Evolutionary conservation across 1,140 invertebrate genomes (phyloP).

Genomic region (Rhyacophila brunnea): DNA sequence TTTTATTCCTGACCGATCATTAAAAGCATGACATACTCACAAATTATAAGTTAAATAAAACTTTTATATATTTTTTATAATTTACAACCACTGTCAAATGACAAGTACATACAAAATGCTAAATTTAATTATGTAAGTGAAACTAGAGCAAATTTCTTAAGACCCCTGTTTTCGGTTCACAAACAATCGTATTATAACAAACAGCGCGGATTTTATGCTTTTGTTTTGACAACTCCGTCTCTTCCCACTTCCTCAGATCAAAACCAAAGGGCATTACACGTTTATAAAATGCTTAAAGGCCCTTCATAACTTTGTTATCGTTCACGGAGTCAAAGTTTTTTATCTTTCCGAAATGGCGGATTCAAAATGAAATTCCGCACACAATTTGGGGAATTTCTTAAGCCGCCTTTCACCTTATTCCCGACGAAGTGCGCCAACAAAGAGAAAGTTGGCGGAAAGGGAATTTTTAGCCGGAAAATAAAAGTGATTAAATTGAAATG

Average conservation of each 20-base stretch:
- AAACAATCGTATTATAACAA: not conserved
- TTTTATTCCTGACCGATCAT: too few species aligned
- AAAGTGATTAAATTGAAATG: conserved; percentile 5
- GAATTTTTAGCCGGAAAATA: not conserved
- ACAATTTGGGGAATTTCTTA: conserved; percentile 11
- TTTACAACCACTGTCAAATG: too few species aligned
- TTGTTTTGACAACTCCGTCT: conserved; percentile 27
- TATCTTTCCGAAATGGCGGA: conserved; percentile 8
- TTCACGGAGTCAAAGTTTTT: conserved; percentile 26
- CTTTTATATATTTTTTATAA: too few species aligned
- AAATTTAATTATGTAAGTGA: too few species aligned
- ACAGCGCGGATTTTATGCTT: conserved; percentile 18
- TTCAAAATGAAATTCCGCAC: conserved; percentile 27
- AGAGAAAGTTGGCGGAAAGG: not conserved
- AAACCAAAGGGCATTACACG: conserved; percentile 26
- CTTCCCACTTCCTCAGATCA: conserved; percentile 5
- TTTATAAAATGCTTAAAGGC: conserved; percentile 30
- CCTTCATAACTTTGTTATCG: conserved; percentile 30
- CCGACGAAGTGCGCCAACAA: not conserved
- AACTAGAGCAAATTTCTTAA: too few species aligned
- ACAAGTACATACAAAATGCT: too few species aligned
- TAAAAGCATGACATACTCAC: too few species aligned
- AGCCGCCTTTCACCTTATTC: conserved; percentile 3
- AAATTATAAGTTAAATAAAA: too few species aligned
- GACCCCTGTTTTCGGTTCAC: too few species aligned